phyloP scores from a whole-genome alignment of 2,888 invertebrate genomes.

The Aproaerema taeniolella region DNA sequence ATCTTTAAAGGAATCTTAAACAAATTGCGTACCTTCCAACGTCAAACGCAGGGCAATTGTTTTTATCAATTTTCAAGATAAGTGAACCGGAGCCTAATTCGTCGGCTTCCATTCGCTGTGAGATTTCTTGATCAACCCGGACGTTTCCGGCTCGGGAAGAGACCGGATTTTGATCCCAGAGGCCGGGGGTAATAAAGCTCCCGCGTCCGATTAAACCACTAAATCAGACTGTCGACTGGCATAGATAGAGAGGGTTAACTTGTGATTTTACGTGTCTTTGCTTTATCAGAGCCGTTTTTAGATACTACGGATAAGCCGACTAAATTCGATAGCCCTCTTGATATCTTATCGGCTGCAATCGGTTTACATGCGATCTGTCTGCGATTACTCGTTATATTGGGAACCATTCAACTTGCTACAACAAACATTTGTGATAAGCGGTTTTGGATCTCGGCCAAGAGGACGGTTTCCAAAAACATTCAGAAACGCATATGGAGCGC shows the following conservation, averaged over 20 bases:
- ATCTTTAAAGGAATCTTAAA: background rate
- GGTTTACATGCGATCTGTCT: too few species aligned
- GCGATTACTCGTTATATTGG: too few species aligned
- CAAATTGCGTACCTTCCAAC: background rate
- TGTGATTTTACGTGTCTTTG: slow-evolving; percentile 63
- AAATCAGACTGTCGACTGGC: slow-evolving; percentile 60
- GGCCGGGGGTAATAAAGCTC: slow-evolving; percentile 45
- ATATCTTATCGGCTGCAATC: too few species aligned
- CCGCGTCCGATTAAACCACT: slow-evolving; percentile 56
- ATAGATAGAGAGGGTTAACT: slow-evolving; percentile 61
- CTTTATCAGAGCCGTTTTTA: slow-evolving; percentile 8
- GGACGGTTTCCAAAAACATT: too few species aligned
- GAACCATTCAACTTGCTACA: too few species aligned
- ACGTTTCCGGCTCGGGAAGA: slow-evolving; percentile 4
- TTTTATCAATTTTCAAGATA: slow-evolving; percentile 20
- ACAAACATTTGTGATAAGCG: too few species aligned
- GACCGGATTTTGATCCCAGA: slow-evolving; percentile 34
- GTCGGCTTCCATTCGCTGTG: slow-evolving; percentile 33
- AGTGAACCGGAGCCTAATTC: slow-evolving; percentile 34
- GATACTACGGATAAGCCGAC: background rate
- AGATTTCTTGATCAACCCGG: slow-evolving; percentile 27
- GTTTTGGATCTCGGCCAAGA: too few species aligned
- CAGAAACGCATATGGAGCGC: too few species aligned
- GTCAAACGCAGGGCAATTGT: slow-evolving; percentile 3
- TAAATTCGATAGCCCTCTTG: too few species aligned